Base-by-base conservation (phyloP, 2,888 invertebrate genomes). In the Pristionchus exspectatus region DNA sequence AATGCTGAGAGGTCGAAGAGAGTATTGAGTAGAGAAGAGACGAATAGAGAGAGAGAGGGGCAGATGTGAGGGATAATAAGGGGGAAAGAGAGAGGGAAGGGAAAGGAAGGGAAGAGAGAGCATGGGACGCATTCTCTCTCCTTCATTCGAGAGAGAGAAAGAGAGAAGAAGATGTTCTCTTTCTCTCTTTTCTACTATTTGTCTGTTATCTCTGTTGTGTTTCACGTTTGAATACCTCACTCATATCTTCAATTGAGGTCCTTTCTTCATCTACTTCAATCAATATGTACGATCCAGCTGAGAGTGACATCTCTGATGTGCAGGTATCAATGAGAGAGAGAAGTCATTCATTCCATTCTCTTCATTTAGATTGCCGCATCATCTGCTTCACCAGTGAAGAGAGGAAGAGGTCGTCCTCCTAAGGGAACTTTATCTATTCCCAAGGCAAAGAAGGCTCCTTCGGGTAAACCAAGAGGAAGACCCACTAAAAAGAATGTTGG, bases 51-150 rank as follows among this genome's bases (percentile, higher is more conserved):
- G 81, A 81, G 44, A 81, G 81, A 81, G 33, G 16, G 81, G n/a
- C 44, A 81, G 69, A 69, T n/a, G 59, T 18, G 59, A 59, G 59
- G 59, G 59, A 59, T 59, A 59, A 59, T 59, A 59, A 59, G 59
- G 59, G 59, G 38, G 50, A 44, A n/a, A 18, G 50, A 81, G 50
- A 50, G 50, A 81, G 50, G 38, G 38, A 24, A 59, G 27, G 38
- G 30, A 74, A 74, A 18, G 27, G 38, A 33, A 74, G 74, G 24
- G 74, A 59, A 59, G 59, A 21, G 59, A 59, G 59, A 59, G 59
- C 59, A 59, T 59, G 59, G 56, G 59, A 59, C 59, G 59, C 59
- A 21, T 59, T 59, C 59, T 59, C 24, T 24, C 18, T 14, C 59
- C 59, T 59, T 59, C 21, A 24, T 21, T 59, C 59, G 59, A 59